These are phyloP conservation scores for Catonia carolina DNA, from an alignment of 2,888 invertebrate genomes.

Conservation along the genomic window DNA sequence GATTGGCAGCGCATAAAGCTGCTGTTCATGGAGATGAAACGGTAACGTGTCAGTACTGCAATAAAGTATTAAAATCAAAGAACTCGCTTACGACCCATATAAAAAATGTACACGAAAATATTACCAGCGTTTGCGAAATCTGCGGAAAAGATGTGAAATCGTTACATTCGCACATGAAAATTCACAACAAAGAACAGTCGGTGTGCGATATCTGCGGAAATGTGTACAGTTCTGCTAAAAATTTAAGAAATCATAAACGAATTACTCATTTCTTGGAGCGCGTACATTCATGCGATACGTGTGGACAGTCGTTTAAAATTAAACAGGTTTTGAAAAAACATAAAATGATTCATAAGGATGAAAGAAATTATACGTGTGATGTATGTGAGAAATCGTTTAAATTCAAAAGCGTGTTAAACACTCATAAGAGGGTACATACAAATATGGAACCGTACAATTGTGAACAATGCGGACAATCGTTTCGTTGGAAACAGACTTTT, in stretches of 20 bases:
- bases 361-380: no score
- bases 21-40: neutral
- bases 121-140: conserved; percentile 5
- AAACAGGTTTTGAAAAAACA: no score
- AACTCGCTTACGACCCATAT: neutral
- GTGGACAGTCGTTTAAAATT: neutral
- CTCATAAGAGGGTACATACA: conserved; percentile 9
- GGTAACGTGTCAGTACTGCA: conserved; percentile 1
- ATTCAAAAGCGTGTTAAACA: neutral
- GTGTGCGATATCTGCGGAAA: conserved; percentile 13
- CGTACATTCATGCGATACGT: no score
- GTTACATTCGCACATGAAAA: neutral
- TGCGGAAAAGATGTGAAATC: conserved; percentile 8
- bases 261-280: neutral
- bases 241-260: no score
- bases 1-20: neutral
- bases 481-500: conserved; percentile 18
- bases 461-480: neutral
- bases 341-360: no score
- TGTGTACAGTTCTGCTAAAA: neutral
- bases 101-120: no score
- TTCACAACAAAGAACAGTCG: conserved; percentile 7
- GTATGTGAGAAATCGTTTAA: no score
- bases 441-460: conserved; percentile 1
- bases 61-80: neutral